Evolutionary conservation across 2,888 invertebrate genomes (phyloP).

Genomic region (Pomacea canaliculata): DNA sequence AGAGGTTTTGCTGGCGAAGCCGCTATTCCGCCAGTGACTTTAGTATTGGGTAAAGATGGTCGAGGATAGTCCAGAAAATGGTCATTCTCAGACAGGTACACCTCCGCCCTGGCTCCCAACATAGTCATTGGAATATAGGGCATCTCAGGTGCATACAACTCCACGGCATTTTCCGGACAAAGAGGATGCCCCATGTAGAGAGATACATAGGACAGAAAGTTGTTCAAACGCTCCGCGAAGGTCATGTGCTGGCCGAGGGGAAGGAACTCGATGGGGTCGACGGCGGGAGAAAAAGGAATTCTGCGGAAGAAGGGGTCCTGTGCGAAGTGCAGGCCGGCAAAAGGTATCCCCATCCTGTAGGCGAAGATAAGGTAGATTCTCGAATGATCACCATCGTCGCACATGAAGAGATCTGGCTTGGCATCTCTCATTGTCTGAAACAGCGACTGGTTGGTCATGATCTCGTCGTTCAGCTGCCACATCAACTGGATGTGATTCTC

Average conservation of each 20-base stretch:
- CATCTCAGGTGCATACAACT: conserved; percentile 27
- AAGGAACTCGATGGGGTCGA: neutral
- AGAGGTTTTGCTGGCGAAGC: conserved; percentile 34
- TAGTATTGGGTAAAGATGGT: conserved; percentile 39
- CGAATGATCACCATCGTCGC: neutral
- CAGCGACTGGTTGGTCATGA: conserved; percentile 11
- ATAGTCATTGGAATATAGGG: conserved; percentile 16
- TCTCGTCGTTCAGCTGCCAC: neutral
- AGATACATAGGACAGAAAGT: neutral
- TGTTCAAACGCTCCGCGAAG: conserved; percentile 4
- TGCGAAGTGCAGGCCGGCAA: neutral
- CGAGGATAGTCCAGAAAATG: conserved; percentile 36
- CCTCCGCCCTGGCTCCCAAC: conserved; percentile 22
- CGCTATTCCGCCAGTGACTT: conserved; percentile 32
- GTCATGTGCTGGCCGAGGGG: neutral
- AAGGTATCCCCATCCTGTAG: conserved; percentile 18
- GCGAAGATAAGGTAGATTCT: conserved; percentile 12
- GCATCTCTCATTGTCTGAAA: neutral
- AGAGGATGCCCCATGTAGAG: neutral
- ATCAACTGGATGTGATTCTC: neutral
- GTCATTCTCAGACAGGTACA: conserved; percentile 39
- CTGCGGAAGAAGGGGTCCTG: neutral
- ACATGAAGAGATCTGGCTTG: conserved; percentile 14
- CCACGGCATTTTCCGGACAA: neutral
- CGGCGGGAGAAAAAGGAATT: conserved; percentile 16